phyloP scores from a whole-genome alignment of 1,140 invertebrate genomes.

The Drosophila nikananu region DNA sequence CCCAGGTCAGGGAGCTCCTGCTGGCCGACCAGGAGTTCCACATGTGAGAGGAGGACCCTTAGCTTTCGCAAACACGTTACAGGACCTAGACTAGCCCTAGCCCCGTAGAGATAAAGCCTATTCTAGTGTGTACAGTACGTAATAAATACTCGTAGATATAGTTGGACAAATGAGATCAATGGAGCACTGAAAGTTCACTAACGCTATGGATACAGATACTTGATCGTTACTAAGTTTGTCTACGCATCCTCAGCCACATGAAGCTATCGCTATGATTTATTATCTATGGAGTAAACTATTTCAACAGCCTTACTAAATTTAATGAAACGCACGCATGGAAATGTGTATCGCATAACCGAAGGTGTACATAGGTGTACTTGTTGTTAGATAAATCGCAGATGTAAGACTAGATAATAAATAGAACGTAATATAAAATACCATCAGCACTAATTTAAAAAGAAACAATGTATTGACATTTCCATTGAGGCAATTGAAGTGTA shows the following conservation, averaged over 20 bases:
- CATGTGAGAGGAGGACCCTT: conserved; percentile 41
- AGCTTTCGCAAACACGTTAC: conserved; percentile 35
- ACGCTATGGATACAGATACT: conserved; percentile 28
- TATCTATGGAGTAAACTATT: conserved; percentile 39
- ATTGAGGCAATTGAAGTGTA: conserved; percentile 10
- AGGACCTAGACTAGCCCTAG: conserved; percentile 34
- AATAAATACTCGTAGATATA: conserved; percentile 46
- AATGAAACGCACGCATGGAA: conserved; percentile 51
- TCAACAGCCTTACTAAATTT: conserved; percentile 69
- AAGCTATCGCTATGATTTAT: conserved; percentile 31
- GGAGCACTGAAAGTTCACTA: conserved; percentile 48
- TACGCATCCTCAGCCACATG: conserved; percentile 14
- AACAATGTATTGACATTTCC: conserved; percentile 11
- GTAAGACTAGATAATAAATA: conserved; percentile 45
- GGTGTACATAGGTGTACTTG: conserved; percentile 34
- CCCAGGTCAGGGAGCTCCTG: conserved; percentile 53
- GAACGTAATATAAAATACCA: conserved; percentile 17
- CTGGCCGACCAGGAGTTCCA: conserved; percentile 56
- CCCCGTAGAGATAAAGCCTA: conserved; percentile 4
- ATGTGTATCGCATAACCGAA: conserved; percentile 23
- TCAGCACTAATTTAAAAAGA: conserved; percentile 39
- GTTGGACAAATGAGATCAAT: conserved; percentile 6
- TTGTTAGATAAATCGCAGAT: conserved; percentile 55
- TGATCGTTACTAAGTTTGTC: conserved; percentile 29
- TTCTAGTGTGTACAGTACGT: conserved; percentile 27